Base-by-base conservation (phyloP, 37 sponge, comb jelly and placozoan genomes). In the Bolinopsis microptera region DNA sequence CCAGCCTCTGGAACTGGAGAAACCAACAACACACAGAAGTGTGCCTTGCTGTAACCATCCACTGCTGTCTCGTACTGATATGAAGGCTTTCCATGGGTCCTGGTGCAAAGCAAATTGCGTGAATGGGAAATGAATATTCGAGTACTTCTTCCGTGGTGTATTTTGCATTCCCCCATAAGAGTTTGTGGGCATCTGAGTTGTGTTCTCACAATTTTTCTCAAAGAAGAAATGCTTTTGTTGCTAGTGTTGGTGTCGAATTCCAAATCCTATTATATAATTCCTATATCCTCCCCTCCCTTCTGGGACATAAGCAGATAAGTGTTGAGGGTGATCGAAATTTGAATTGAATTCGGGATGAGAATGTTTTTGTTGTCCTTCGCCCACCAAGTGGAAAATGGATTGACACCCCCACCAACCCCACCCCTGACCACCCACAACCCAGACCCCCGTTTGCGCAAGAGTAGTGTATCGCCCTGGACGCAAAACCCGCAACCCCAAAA, bases 211-310 rank as follows among this genome's bases (percentile, higher is more conserved):
- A 36, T 39, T 86, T 86, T 86, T 82, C 3, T 86, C n/a, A 34
- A 86, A 86, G 90, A 86, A n/a, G n/a, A n/a, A n/a, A 86, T 40
- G 41, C 90, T 41, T 40, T 39, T n/a, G 90, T 86, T 1, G 90
- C 90, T 1, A 86, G 90, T 39, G 90, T 39, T 0, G n/a, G 90
- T 86, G 35, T 86, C 90, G 13, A 48, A 86, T 8, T 86, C 90
- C n/a, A n/a, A 86, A 16, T 41, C 28, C 90, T 86, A 28, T 48
- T 38, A 8, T n/a, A n/a, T n/a, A n/a, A n/a, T n/a, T n/a, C n/a
- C n/a, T n/a, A n/a, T n/a, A n/a, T n/a, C n/a, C n/a, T n/a, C 37
- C 13, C 21, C 32, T 13, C 16, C 33, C 18, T 13, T 33, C 80
- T 28, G 27, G 23, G 5, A 3, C 23, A 70, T 70, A 25, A 24